phyloP scores from a whole-genome alignment of 2,888 invertebrate species.

The Platerodrilus igneus region DNA sequence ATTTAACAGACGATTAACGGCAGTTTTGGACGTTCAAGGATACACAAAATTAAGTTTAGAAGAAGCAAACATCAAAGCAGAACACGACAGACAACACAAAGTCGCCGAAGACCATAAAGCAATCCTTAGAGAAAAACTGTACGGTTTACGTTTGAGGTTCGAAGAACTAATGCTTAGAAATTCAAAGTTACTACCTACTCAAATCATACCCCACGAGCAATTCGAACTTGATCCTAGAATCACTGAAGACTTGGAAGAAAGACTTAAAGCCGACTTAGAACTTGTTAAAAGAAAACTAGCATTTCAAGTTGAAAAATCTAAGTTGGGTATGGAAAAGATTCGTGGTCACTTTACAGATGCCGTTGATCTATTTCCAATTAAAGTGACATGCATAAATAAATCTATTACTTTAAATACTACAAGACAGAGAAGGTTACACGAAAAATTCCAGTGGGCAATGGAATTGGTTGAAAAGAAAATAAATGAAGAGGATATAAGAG shows the following conservation, averaged over 20 bases:
- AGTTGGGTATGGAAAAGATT: conserved; percentile 52
- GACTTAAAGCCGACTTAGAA: conserved; percentile 58
- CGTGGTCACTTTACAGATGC: conserved; percentile 62
- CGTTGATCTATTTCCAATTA: conserved; percentile 61
- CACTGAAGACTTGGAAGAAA: conserved; percentile 56
- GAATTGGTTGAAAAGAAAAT: conserved; percentile 57
- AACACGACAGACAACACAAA: conserved; percentile 59
- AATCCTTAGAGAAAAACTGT: conserved; percentile 53
- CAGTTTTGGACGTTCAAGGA: conserved; percentile 43
- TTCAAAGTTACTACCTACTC: conserved; percentile 55
- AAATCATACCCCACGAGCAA: conserved; percentile 55
- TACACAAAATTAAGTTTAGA: conserved; percentile 54
- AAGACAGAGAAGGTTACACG: conserved; percentile 59
- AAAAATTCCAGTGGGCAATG: conserved; percentile 54
- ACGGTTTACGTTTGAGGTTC: conserved; percentile 16
- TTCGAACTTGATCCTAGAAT: conserved; percentile 67
- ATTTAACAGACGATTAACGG: not conserved
- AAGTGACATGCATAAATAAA: conserved; percentile 54
- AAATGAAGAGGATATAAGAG: conserved; percentile 53
- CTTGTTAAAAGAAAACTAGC: conserved; percentile 62
- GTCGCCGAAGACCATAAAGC: conserved; percentile 62
- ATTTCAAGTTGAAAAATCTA: conserved; percentile 66
- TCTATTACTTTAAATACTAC: conserved; percentile 52
- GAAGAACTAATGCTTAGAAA: conserved; percentile 46
- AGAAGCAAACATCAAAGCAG: conserved; percentile 64